Conservation (phyloP, 1,140 invertebrate genomes). For the Ectropis grisescens region DNA sequence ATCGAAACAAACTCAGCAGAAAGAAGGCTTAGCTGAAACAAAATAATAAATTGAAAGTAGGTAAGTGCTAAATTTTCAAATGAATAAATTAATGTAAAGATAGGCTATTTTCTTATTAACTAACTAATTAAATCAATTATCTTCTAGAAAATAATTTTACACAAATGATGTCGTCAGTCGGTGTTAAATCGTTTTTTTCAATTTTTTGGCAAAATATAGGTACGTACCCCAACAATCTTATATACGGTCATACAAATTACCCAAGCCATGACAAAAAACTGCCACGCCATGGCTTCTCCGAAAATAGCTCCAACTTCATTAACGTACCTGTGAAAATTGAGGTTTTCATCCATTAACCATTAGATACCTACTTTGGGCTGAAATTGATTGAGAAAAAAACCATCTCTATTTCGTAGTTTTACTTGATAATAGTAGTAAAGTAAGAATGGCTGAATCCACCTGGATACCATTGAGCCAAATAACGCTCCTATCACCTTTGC, state of each 20-base stretch:
- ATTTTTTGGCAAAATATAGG: background rate
- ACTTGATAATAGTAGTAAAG: too few species aligned
- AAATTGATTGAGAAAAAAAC: too few species aligned
- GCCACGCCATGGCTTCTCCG: slow-evolving; percentile 30
- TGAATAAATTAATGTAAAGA: background rate
- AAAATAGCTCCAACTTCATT: slow-evolving; percentile 42
- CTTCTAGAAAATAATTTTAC: too few species aligned
- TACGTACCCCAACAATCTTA: slow-evolving; percentile 39
- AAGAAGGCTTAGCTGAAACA: slow-evolving; percentile 30
- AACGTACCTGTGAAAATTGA: slow-evolving; percentile 25
- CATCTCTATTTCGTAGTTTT: too few species aligned
- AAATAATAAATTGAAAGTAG: background rate
- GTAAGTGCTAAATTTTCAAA: background rate
- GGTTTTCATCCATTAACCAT: too few species aligned
- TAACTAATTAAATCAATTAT: too few species aligned
- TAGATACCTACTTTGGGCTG: too few species aligned
- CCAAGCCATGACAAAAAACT: slow-evolving; percentile 37
- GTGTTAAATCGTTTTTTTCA: background rate
- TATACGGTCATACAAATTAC: slow-evolving; percentile 52
- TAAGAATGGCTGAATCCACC: too few species aligned
- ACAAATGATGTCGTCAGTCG: too few species aligned
- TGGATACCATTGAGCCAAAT: too few species aligned
- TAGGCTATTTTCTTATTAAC: too few species aligned
- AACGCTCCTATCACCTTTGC: too few species aligned
- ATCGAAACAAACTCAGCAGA: slow-evolving; percentile 37